phyloP scores from a whole-genome alignment of 92 coral and sea anemone species.

The Porites lobata region DNA sequence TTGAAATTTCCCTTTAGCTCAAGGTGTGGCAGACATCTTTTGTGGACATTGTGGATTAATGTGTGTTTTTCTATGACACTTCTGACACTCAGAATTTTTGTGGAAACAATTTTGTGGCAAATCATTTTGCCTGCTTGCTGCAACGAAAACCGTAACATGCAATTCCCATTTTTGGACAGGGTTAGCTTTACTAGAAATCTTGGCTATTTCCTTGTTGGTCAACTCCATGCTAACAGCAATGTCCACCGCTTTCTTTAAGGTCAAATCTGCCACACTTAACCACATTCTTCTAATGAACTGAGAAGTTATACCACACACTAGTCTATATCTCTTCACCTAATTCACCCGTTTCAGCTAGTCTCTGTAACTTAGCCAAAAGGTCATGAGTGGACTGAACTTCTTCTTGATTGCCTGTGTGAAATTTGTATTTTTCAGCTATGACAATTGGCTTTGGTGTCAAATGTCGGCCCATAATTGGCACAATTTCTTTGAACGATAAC shows the following conservation, averaged over 20 bases:
- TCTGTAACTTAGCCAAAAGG: conserved; percentile 52
- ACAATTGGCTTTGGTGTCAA: conserved; percentile 57
- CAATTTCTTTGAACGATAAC: conserved; percentile 37
- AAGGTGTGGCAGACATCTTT: conserved; percentile 13
- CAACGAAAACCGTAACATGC: conserved; percentile 54
- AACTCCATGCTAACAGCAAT: conserved; percentile 58
- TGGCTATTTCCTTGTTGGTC: neutral
- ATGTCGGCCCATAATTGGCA: conserved; percentile 35
- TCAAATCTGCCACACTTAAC: conserved; percentile 52
- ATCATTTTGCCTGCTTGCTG: conserved; percentile 52
- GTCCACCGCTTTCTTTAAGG: conserved; percentile 41
- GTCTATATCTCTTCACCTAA: conserved; percentile 43
- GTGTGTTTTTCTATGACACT: too few relatives aligned
- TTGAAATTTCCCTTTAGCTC: neutral
- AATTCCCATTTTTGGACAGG: neutral
- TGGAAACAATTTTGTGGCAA: conserved; percentile 43
- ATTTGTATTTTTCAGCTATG: conserved; percentile 51
- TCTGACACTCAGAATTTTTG: neutral
- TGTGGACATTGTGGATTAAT: conserved; percentile 40
- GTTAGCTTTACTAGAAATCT: conserved; percentile 1
- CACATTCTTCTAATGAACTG: conserved; percentile 39
- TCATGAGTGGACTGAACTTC: conserved; percentile 58
- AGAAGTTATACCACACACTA: conserved; percentile 46
- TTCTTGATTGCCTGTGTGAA: conserved; percentile 22
- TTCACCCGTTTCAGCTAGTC: conserved; percentile 53